phyloP scores from a whole-genome alignment of 2,888 invertebrate genomes.

The Habroteleia sp. region DNA sequence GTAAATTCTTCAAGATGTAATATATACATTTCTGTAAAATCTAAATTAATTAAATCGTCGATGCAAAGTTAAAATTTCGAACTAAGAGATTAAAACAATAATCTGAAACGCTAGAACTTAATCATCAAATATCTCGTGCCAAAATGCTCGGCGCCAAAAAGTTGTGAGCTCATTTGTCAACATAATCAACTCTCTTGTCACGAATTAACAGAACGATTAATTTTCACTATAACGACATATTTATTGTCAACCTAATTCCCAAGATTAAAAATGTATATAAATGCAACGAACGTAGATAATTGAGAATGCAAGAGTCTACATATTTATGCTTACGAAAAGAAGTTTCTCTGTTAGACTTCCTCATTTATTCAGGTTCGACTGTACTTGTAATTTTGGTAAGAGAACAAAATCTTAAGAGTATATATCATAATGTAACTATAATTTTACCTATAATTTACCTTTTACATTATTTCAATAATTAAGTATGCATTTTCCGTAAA shows the following conservation, averaged over 20 bases:
- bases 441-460: slow-evolving; percentile 35
- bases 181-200: slow-evolving; percentile 48
- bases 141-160: slow-evolving; percentile 42
- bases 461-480: slow-evolving; percentile 38
- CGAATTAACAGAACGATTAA: slow-evolving; percentile 43
- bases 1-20: too few relatives aligned
- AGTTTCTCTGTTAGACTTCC: too few relatives aligned
- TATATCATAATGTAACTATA: not conserved
- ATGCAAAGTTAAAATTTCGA: too few relatives aligned
- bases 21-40: too few relatives aligned
- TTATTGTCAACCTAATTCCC: slow-evolving; percentile 38
- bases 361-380: too few relatives aligned
- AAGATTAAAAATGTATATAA: slow-evolving; percentile 1
- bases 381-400: too few relatives aligned
- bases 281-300: too few relatives aligned
- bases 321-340: too few relatives aligned
- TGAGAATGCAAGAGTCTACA: too few relatives aligned
- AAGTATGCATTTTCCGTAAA: slow-evolving; percentile 33
- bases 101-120: slow-evolving; percentile 17
- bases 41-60: too few relatives aligned
- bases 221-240: slow-evolving; percentile 17
- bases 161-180: slow-evolving; percentile 41
- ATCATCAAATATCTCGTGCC: slow-evolving; percentile 29
- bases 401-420: too few relatives aligned
- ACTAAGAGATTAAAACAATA: slow-evolving; percentile 26